These are phyloP conservation scores for Labrus mixtus DNA, from an alignment of 2,113 vertebrate species.

Conservation along the genomic window DNA sequence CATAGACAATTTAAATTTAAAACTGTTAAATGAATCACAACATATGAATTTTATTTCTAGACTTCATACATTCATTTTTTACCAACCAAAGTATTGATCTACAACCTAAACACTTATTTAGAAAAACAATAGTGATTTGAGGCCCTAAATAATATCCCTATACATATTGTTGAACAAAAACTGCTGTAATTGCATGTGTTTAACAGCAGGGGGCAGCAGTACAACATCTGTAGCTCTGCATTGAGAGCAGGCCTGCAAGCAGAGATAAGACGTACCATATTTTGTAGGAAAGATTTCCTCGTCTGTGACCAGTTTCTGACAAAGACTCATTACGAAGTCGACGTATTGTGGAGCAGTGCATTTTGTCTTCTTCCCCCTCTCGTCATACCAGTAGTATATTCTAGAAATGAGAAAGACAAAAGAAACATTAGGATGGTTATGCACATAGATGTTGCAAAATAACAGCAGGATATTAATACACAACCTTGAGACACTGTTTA, in stretches of 20 bases:
- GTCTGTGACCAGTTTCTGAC: constrained; percentile 98
- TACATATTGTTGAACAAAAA: not conserved
- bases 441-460: too few relatives aligned
- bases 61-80: too few relatives aligned
- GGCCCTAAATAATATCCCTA: too few relatives aligned
- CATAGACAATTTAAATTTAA: too few relatives aligned
- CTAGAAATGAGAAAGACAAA: constrained; percentile 74
- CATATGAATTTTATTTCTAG: too few relatives aligned
- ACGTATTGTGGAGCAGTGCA: constrained; percentile 99
- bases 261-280: constrained; percentile 87
- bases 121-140: too few relatives aligned
- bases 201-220: constrained; percentile 66
- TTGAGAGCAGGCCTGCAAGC: not conserved
- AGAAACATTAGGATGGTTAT: not conserved
- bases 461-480: not conserved
- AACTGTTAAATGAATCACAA: too few relatives aligned
- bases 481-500: not conserved
- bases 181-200: not conserved
- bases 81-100: too few relatives aligned
- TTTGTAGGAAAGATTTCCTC: constrained; percentile 99
- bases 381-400: constrained; percentile 99
- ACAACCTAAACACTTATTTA: too few relatives aligned
- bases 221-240: not conserved
- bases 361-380: constrained; percentile 98
- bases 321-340: constrained; percentile 98